Percentiles rank a stretch among this genome's conserved stretches.
Conservation (phyloP, 1,140 invertebrate species). For the Drosophila auraria region DNA sequence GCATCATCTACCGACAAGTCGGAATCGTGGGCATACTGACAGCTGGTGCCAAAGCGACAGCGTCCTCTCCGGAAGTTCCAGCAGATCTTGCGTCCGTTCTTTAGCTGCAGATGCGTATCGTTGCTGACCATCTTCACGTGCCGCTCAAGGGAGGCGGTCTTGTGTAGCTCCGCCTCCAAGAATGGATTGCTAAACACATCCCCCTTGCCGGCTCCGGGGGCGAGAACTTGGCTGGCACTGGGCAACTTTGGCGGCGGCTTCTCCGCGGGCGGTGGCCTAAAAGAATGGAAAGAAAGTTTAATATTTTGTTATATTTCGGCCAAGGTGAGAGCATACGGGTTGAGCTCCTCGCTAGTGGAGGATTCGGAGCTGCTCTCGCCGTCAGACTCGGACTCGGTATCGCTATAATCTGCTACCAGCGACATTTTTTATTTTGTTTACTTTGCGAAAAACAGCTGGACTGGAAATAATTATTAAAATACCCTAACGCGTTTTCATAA, state of each 20-base stretch:
- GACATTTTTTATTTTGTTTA: constrained; percentile 61
- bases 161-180: constrained; percentile 94
- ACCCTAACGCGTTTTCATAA: constrained; percentile 9
- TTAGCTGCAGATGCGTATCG: constrained; percentile 90
- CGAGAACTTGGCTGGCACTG: constrained; percentile 64
- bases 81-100: constrained; percentile 95
- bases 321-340: background rate
- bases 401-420: constrained; percentile 72
- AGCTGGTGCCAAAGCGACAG: constrained; percentile 96
- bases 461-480: background rate
- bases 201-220: constrained; percentile 59
- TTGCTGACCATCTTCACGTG: constrained; percentile 96
- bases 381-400: constrained; percentile 73
- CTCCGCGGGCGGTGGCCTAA: constrained; percentile 22
- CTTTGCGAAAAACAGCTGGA: background rate
- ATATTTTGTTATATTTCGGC: background rate
- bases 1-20: constrained; percentile 86
- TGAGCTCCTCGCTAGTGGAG: constrained; percentile 27
- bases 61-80: constrained; percentile 96
- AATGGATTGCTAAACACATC: constrained; percentile 95
- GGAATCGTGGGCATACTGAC: constrained; percentile 96
- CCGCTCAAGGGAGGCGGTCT: constrained; percentile 94
- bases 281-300: too few species aligned
- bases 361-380: constrained; percentile 39
- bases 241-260: constrained; percentile 48